These are phyloP conservation scores for Antheraea mylitta DNA, from an alignment of 1,140 invertebrate genomes.

Conservation along the genomic window DNA sequence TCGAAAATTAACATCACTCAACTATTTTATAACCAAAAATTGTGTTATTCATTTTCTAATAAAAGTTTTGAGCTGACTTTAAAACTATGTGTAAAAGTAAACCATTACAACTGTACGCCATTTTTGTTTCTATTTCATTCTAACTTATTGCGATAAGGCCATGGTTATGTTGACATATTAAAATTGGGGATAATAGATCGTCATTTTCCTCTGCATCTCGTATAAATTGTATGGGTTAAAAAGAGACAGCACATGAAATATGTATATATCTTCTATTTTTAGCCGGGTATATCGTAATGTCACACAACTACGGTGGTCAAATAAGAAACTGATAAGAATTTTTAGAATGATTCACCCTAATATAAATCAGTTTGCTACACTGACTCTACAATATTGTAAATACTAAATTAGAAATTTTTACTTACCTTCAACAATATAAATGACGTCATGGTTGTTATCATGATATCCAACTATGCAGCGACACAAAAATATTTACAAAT, in stretches of 20 bases:
- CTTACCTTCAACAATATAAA: slow-evolving; percentile 77
- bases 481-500: slow-evolving; percentile 64
- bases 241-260: slow-evolving; percentile 29
- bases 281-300: slow-evolving; percentile 40
- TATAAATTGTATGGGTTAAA: slow-evolving; percentile 20
- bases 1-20: not conserved
- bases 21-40: slow-evolving; percentile 2
- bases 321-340: slow-evolving; percentile 59
- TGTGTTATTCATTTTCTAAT: slow-evolving; percentile 1
- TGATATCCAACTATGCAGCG: slow-evolving; percentile 67
- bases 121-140: slow-evolving; percentile 47
- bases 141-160: slow-evolving; percentile 31
- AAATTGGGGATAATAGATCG: slow-evolving; percentile 10
- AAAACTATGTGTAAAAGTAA: slow-evolving; percentile 11
- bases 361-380: slow-evolving; percentile 17
- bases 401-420: slow-evolving; percentile 23
- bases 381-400: not conserved
- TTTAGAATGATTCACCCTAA: slow-evolving; percentile 36
- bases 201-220: not conserved
- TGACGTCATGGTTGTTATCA: slow-evolving; percentile 79
- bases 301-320: slow-evolving; percentile 51
- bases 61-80: slow-evolving; percentile 4
- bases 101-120: slow-evolving; percentile 24
- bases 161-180: slow-evolving; percentile 23
- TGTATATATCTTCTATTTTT: slow-evolving; percentile 22